Base-by-base conservation (phyloP, 2,797 vertebrate genomes). In the Sebastes wilsoni region DNA sequence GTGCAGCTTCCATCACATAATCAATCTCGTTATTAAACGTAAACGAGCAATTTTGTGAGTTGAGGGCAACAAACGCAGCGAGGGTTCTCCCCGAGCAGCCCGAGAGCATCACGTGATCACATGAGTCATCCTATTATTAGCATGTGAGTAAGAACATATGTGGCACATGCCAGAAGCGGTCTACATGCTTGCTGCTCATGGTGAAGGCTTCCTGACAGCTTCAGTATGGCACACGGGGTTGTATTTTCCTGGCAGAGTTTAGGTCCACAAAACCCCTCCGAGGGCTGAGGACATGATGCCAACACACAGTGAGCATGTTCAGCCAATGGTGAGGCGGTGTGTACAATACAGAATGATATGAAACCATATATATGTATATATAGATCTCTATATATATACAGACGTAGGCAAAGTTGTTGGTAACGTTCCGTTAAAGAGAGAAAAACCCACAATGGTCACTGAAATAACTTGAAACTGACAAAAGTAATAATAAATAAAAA, bases 81-180 rank as follows among this genome's bases (percentile, higher is more conserved):
- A 79, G 60, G 49, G 55, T 66, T 81, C 52, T 69, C 54, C 60
- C 60, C 36, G 62, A 77, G 71, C 60, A 28, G 59, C 68, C 52
- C 10, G 61, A 75, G 66, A 77, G 74, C 72, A 34, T 71, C 81
- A 81, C 52, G 5, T 80, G 80, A 78, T 84, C 67, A 23, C 67
- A 25, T 76, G 81, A 84, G 61, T 87, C 86, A 78, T 80, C 75
- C 85, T 89, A 78, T 92, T 87, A 87, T 87, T 86, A 91, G 86
- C 68, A 72, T 72, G 77, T 60, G 89, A 91, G 70, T 70, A 66
- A 23, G 54, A 91, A 85, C 88, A 88, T 91, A 86, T 88, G 88
- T 91, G 90, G 82, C 87, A 89, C 85, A 87, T 88, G 87, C 83
- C 89, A 88, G 76, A 55, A 74, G 54, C 49, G 52, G 72, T 84